These are phyloP conservation scores for Meliscaeva auricollis DNA, from an alignment of 2,888 invertebrate genomes.

Conservation along the genomic window DNA sequence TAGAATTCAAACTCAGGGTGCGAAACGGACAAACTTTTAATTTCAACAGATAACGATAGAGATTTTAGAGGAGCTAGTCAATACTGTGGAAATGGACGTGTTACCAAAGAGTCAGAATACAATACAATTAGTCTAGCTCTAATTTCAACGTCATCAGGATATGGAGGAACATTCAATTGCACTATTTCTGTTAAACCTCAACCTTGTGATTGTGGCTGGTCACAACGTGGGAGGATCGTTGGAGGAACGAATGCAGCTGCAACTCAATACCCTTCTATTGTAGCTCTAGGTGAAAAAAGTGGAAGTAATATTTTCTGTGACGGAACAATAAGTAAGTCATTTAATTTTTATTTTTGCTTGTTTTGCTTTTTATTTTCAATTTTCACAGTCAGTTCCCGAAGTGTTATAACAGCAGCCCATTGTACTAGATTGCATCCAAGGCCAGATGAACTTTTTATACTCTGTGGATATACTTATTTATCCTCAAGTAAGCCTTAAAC, in stretches of 20 bases:
- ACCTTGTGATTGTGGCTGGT: slow-evolving; percentile 83
- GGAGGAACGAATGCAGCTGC: slow-evolving; percentile 85
- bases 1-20: slow-evolving; percentile 76
- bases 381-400: slow-evolving; percentile 80
- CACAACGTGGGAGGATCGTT: slow-evolving; percentile 84
- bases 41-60: slow-evolving; percentile 80
- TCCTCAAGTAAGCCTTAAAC: slow-evolving; percentile 80
- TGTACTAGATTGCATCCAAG: slow-evolving; percentile 80
- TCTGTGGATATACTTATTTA: slow-evolving; percentile 85
- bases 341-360: background rate
- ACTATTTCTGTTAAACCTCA: slow-evolving; percentile 75
- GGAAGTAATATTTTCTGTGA: slow-evolving; percentile 83
- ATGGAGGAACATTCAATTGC: slow-evolving; percentile 80
- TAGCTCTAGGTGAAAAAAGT: slow-evolving; percentile 83
- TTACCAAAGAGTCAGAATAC: slow-evolving; percentile 79
- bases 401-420: slow-evolving; percentile 85
- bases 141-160: slow-evolving; percentile 75
- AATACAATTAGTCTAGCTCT: slow-evolving; percentile 79
- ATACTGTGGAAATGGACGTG: slow-evolving; percentile 80
- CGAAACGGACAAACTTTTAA: slow-evolving; percentile 80
- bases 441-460: slow-evolving; percentile 80
- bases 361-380: background rate
- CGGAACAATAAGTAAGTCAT: slow-evolving; percentile 83
- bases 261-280: slow-evolving; percentile 87
- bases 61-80: slow-evolving; percentile 79